A percentile compares a stretch with the other conserved stretches of the same genome.
Conservation (phyloP, 2,797 vertebrate genomes). For the Oreonectes daqikongensis region DNA sequence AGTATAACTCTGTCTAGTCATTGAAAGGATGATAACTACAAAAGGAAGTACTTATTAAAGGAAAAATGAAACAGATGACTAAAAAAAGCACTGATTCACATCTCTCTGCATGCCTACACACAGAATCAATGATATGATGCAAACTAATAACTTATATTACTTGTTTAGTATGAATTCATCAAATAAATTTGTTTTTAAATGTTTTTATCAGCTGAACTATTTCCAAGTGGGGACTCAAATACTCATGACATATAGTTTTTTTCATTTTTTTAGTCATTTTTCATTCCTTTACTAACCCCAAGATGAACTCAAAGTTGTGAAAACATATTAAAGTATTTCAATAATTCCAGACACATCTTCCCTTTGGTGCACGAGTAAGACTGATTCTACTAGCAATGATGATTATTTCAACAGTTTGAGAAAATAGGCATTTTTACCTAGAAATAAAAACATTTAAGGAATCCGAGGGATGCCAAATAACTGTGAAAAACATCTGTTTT, state of each 20-base stretch:
- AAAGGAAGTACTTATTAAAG: background rate
- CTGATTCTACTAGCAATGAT: background rate
- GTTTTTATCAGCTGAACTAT: too few species aligned
- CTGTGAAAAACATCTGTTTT: constrained; percentile 14
- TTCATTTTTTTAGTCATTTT: too few species aligned
- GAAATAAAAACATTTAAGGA: background rate
- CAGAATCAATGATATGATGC: background rate
- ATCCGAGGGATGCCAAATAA: background rate
- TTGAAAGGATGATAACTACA: background rate
- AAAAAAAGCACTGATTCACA: constrained; percentile 10
- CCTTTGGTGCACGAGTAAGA: too few species aligned
- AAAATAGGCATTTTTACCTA: background rate
- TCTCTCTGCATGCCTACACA: constrained; percentile 5
- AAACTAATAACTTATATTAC: background rate
- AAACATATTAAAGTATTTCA: too few species aligned
- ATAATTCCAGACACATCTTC: too few species aligned
- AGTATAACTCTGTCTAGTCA: background rate
- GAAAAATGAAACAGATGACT: background rate
- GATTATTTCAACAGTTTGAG: background rate
- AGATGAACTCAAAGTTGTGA: too few species aligned
- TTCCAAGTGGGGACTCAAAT: too few species aligned
- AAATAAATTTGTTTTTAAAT: background rate
- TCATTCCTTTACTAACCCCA: too few species aligned
- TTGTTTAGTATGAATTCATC: background rate
- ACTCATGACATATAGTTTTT: too few species aligned